Conservation (phyloP, 64 coral and sea anemone species). For the Anthopleura sola region DNA sequence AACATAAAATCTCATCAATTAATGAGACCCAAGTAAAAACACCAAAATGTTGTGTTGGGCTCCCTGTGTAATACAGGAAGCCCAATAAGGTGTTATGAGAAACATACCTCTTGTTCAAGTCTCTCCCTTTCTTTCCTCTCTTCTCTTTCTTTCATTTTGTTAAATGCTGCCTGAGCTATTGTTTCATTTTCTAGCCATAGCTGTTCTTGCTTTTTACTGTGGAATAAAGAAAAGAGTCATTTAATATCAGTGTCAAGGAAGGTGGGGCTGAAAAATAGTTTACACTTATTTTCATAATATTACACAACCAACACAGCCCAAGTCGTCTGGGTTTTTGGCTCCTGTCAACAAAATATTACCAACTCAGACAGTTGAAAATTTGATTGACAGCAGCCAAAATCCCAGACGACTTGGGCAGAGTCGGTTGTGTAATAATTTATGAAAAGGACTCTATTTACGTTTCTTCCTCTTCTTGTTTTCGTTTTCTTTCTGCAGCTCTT, state of each 20-base stretch:
- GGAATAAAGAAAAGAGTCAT: neutral
- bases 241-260: neutral
- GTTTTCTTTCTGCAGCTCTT: slow-evolving; percentile 41
- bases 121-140: slow-evolving; percentile 60
- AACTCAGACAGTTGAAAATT: too few species aligned
- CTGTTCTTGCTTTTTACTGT: slow-evolving; percentile 51
- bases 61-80: neutral
- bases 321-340: too few species aligned
- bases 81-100: neutral
- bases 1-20: neutral
- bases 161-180: slow-evolving; percentile 52
- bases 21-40: too few species aligned
- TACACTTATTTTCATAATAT: too few species aligned
- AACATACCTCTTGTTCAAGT: slow-evolving; percentile 64
- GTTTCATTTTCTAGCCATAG: slow-evolving; percentile 71
- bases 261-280: too few species aligned
- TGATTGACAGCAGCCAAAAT: too few species aligned
- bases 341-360: too few species aligned
- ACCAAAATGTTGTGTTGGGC: neutral
- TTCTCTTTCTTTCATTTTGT: slow-evolving; percentile 52
- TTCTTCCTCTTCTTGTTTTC: slow-evolving; percentile 48
- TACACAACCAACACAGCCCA: too few species aligned
- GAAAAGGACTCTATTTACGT: slow-evolving; percentile 31
- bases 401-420: too few species aligned
- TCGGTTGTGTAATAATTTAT: too few species aligned